Percentiles rank a stretch among this genome's conserved stretches.
Conservation (phyloP, 2,888 invertebrate species). For the Mythimna vitellina region DNA sequence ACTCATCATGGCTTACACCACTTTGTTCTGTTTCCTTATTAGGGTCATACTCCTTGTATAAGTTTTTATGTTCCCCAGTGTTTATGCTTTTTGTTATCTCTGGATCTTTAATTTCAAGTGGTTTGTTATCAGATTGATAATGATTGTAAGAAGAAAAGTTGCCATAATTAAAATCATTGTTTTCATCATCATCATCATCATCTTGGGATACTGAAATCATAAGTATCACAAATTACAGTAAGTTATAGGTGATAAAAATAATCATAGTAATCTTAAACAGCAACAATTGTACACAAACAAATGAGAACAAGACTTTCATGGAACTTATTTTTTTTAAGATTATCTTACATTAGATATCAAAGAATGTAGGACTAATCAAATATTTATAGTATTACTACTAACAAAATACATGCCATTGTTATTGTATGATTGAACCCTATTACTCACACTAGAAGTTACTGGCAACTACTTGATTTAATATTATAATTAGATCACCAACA, state of each 20-base stretch:
- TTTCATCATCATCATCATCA: conserved; percentile 84
- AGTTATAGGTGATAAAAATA: not conserved
- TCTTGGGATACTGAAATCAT: conserved; percentile 84
- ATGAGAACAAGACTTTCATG: conserved; percentile 9
- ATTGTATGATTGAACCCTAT: conserved; percentile 32
- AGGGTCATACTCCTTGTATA: conserved; percentile 47
- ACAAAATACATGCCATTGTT: conserved; percentile 29
- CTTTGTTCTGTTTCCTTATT: conserved; percentile 43
- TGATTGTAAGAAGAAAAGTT: conserved; percentile 78
- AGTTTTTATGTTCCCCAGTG: conserved; percentile 55
- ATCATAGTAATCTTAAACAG: not conserved
- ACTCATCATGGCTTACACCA: conserved; percentile 35
- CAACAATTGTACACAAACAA: conserved; percentile 21
- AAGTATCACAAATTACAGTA: conserved; percentile 1
- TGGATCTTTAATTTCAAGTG: conserved; percentile 46
- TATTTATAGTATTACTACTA: not conserved
- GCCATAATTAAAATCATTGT: conserved; percentile 80
- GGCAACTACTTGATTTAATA: conserved; percentile 25
- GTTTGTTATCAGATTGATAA: conserved; percentile 69
- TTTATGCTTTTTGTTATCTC: conserved; percentile 49
- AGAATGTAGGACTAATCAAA: conserved; percentile 11
- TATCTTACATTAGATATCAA: conserved; percentile 1
- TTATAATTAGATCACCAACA: not conserved
- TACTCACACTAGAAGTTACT: conserved; percentile 20
- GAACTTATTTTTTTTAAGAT: not conserved